These are phyloP conservation scores for Protophormia terraenovae DNA, from an alignment of 2,888 invertebrate species.

Conservation along the genomic window DNA sequence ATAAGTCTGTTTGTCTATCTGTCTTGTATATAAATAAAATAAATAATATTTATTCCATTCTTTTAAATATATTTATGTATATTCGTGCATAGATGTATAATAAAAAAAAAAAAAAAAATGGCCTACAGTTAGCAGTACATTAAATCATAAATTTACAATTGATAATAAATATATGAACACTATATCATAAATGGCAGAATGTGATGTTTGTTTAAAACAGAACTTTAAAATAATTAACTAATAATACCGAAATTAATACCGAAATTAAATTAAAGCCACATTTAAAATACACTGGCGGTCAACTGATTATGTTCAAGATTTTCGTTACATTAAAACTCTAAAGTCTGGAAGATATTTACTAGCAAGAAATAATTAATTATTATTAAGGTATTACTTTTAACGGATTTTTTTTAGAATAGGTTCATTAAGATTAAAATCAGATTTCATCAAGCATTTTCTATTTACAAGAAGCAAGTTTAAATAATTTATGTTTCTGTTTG, in stretches of 20 bases:
- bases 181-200: conserved; percentile 11
- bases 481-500: too few species aligned
- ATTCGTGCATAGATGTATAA: neutral
- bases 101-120: conserved; percentile 22
- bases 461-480: too few species aligned
- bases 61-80: neutral
- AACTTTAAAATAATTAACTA: conserved; percentile 2
- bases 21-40: conserved; percentile 31
- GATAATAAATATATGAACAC: conserved; percentile 60
- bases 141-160: conserved; percentile 67
- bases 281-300: too few species aligned
- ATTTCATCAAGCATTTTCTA: too few species aligned
- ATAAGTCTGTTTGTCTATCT: conserved; percentile 27
- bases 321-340: too few species aligned
- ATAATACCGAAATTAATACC: neutral
- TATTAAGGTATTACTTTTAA: too few species aligned
- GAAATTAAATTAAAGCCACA: too few species aligned
- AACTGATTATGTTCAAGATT: too few species aligned
- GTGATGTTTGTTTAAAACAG: conserved; percentile 4
- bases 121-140: conserved; percentile 53
- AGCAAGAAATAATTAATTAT: too few species aligned
- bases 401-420: too few species aligned
- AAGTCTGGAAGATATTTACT: too few species aligned
- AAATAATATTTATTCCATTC: conserved; percentile 38
- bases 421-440: too few species aligned